Base-by-base conservation (phyloP, 2,113 vertebrate genomes). In the Mixornis gularis region DNA sequence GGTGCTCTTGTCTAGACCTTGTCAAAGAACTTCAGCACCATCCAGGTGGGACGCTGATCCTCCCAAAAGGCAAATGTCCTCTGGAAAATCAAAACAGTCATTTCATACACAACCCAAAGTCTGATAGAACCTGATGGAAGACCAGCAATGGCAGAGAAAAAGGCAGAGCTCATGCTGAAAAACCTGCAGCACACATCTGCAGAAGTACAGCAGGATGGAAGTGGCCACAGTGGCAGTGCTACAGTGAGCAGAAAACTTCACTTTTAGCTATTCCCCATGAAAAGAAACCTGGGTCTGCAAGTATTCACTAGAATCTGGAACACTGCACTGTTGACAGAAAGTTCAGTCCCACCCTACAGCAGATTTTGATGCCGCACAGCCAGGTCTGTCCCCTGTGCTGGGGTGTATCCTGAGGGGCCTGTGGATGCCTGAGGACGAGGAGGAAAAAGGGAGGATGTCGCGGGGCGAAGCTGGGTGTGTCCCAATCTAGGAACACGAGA, bases 291-390 rank as follows among this genome's bases (percentile, higher is more conserved):
- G 1, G 2, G 41, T 55, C 46, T 58, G 25, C 25, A 87, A 65
- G 15, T 14, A 58, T 32, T 44, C 56, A 24, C 73, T 7, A 73
- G 48, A 65, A 73, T 20, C 5, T 51, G 59, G n/a, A 65, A 64
- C 38, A 84, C 10, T 3, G 7, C 38, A 52, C 51, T 26, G 34
- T 3, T 43, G 71, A 48, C 73, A 76, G 32, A 38, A 69, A 81
- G 27, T 15, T 55, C 66, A 30, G 38, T 8, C 53, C 32, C 25
- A 53, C 19, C 25, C 32, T 49, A 53, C 66, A 56, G 58, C 62
- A 56, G 38, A n/a, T 40, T 52, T 27, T 32, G 51, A 59, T 0
- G 0, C 49, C 19, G 6, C 2, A 4, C 44, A 68, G 46, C 32
- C 7, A 7, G 29, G 44, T 38, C 36, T 68, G 52, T 22, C 24